phyloP scores from a whole-genome alignment of 2,113 vertebrate genomes.

The Ondatra zibethicus region DNA sequence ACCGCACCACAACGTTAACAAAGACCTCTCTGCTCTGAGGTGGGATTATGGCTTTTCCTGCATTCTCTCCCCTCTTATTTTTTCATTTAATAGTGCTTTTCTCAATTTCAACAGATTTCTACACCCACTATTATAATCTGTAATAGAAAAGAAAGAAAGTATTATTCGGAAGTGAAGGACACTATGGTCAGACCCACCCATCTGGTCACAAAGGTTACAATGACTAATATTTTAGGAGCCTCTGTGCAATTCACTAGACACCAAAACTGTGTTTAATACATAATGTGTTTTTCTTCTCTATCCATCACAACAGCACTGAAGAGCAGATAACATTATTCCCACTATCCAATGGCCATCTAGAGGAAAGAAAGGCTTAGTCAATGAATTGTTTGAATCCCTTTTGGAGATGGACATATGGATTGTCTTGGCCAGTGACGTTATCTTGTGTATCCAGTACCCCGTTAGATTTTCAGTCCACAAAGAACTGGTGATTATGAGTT shows the following conservation, averaged over 20 bases:
- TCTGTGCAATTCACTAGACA: neutral
- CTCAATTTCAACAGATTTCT: slow-evolving; percentile 9
- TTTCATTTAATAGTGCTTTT: neutral
- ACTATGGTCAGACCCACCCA: neutral
- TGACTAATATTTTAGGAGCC: neutral
- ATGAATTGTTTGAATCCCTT: neutral
- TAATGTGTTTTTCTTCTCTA: neutral
- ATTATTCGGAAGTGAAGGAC: slow-evolving; percentile 9
- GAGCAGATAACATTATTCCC: neutral
- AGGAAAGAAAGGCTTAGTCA: neutral
- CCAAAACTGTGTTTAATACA: neutral
- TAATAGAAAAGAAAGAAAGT: neutral
- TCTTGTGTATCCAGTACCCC: neutral
- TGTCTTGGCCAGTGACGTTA: neutral
- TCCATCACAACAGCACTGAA: neutral
- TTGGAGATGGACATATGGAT: neutral
- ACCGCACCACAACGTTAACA: neutral
- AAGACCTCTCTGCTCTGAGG: neutral
- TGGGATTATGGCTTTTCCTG: slow-evolving; percentile 71
- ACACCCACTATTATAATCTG: neutral
- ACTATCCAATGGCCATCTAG: neutral
- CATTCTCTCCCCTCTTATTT: slow-evolving; percentile 66
- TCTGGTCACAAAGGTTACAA: slow-evolving; percentile 17
- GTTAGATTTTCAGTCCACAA: neutral
- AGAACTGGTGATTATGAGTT: neutral